Evolutionary conservation across 2,113 vertebrate species (phyloP).

Genomic region (Amblyopsis rosae): DNA sequence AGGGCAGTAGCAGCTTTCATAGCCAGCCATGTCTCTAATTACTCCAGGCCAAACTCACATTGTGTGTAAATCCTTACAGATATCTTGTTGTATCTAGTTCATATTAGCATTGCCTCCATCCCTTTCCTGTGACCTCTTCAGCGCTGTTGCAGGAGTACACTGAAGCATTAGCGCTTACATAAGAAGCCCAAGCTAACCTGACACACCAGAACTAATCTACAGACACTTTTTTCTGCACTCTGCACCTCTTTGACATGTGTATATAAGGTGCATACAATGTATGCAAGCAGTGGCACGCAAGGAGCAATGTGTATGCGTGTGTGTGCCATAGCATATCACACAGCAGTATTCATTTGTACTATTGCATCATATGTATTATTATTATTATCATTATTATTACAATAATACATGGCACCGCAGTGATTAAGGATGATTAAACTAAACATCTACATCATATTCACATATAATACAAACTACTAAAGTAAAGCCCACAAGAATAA

Average conservation of each 20-base stretch:
- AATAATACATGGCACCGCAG: neutral
- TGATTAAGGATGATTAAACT: neutral
- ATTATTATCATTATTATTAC: too few species aligned
- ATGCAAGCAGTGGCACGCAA: too few species aligned
- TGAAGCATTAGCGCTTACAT: neutral
- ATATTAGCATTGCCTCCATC: neutral
- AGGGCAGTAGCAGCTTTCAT: constrained; percentile 35
- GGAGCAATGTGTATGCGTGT: too few species aligned
- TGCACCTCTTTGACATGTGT: too few species aligned
- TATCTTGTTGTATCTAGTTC: neutral
- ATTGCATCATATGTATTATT: neutral
- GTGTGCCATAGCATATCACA: too few species aligned
- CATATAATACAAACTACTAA: neutral
- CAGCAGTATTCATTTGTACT: neutral
- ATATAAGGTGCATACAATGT: too few species aligned
- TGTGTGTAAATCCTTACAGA: too few species aligned
- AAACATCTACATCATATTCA: neutral
- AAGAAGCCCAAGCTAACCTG: neutral
- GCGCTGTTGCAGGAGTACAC: neutral
- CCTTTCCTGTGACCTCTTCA: neutral
- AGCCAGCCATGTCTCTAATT: too few species aligned
- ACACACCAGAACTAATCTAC: too few species aligned
- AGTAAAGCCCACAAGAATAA: constrained; percentile 5
- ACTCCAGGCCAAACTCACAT: too few species aligned
- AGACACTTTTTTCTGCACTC: too few species aligned